These are phyloP conservation scores for Phytoseiulus persimilis DNA, from an alignment of 2,888 invertebrate genomes.

Conservation along the genomic window DNA sequence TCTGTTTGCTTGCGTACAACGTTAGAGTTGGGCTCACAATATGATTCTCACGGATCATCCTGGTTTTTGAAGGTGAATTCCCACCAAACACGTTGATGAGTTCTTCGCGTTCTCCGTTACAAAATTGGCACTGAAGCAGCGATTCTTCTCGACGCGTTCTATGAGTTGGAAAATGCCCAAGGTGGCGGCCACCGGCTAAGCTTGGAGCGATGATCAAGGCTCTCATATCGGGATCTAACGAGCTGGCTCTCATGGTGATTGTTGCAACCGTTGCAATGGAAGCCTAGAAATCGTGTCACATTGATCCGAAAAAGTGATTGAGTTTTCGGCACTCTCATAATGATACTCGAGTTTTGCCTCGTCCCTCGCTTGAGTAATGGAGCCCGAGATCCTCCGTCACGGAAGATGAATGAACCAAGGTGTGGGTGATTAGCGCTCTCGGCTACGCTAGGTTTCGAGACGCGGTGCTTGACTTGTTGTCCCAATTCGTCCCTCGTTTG, in stretches of 20 bases:
- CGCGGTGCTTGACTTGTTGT: too few relatives aligned
- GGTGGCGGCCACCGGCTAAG: background rate
- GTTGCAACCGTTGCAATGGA: background rate
- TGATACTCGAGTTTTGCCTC: background rate
- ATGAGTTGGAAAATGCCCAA: conserved; percentile 5
- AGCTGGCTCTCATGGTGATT: background rate
- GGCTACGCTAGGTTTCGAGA: too few relatives aligned
- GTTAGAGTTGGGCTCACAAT: background rate
- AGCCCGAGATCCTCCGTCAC: too few relatives aligned
- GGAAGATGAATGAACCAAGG: too few relatives aligned
- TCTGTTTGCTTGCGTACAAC: background rate
- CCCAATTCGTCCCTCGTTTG: background rate
- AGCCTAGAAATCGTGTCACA: background rate
- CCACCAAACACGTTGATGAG: background rate
- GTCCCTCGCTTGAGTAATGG: too few relatives aligned
- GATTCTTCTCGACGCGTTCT: background rate
- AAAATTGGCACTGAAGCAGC: background rate
- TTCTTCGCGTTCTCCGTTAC: conserved; percentile 5
- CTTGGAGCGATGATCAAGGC: background rate
- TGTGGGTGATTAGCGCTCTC: too few relatives aligned
- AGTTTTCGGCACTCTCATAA: background rate
- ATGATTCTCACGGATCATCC: background rate
- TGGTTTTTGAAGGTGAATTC: background rate
- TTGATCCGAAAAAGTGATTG: background rate
- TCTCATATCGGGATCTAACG: background rate